A percentile compares a stretch with the other conserved stretches of the same genome.
Conservation (phyloP, 2,113 vertebrate genomes). For the Leptosomus discolor region DNA sequence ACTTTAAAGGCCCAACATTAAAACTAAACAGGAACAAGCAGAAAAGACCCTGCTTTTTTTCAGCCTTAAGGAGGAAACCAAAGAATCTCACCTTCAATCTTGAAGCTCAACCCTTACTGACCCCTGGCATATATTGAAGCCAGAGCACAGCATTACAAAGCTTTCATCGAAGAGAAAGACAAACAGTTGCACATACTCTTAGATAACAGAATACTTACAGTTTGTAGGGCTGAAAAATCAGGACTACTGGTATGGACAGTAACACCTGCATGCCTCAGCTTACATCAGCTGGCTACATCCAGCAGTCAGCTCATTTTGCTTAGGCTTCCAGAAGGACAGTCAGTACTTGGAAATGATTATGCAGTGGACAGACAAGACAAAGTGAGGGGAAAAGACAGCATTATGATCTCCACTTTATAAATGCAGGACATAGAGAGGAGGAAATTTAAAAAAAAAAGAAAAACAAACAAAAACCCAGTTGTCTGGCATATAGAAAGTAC, state of each 20-base stretch:
- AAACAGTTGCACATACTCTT: neutral
- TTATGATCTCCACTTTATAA: neutral
- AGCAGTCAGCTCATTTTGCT: neutral
- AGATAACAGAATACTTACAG: neutral
- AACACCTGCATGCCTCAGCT: neutral
- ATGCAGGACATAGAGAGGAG: neutral
- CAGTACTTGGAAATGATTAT: neutral
- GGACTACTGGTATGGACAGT: neutral
- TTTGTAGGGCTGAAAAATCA: neutral
- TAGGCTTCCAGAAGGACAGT: neutral
- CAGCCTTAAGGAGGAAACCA: neutral
- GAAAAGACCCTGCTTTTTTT: neutral
- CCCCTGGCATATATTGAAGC: neutral
- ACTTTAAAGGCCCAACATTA: accelerated
- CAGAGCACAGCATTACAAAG: neutral
- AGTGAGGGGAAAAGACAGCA: neutral
- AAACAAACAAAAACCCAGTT: accelerated
- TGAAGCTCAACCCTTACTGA: neutral
- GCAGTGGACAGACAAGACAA: neutral
- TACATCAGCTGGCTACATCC: neutral
- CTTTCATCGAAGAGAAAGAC: neutral
- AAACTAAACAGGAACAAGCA: neutral
- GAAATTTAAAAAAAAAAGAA: neutral
- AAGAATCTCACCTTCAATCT: neutral
- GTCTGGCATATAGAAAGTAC: neutral